These are phyloP conservation scores for Latrodectus elegans DNA, from an alignment of 2,888 invertebrate species.

Conservation along the genomic window DNA sequence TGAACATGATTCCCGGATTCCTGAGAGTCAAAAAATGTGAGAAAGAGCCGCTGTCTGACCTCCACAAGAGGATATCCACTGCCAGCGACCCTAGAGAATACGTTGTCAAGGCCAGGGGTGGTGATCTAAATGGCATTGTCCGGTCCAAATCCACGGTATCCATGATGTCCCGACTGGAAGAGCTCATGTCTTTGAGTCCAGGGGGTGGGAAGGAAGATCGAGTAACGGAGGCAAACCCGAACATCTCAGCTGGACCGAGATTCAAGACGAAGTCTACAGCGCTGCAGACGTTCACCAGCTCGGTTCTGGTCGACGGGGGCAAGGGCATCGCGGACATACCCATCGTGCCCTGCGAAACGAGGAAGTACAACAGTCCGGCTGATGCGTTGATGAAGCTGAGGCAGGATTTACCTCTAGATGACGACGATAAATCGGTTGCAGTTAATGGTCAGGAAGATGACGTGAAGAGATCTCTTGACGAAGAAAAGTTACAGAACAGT, in stretches of 20 bases:
- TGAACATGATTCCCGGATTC: constrained; percentile 68
- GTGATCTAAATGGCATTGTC: constrained; percentile 61
- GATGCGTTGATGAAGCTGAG: constrained; percentile 52
- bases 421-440: not conserved
- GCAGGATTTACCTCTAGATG: constrained; percentile 28
- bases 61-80: constrained; percentile 69
- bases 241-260: constrained; percentile 40
- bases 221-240: constrained; percentile 24
- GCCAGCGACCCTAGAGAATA: constrained; percentile 70
- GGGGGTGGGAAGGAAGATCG: constrained; percentile 26
- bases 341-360: not conserved
- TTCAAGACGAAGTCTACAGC: constrained; percentile 21
- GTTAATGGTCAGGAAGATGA: not conserved
- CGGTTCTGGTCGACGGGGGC: constrained; percentile 28
- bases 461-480: not conserved
- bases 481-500: constrained; percentile 42
- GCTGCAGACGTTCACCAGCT: constrained; percentile 28
- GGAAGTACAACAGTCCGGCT: constrained; percentile 54
- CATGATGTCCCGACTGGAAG: constrained; percentile 60
- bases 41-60: constrained; percentile 58
- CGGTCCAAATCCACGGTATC: constrained; percentile 66
- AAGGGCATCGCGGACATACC: constrained; percentile 20
- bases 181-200: constrained; percentile 45
- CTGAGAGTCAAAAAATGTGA: constrained; percentile 63
- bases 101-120: constrained; percentile 54